Percentiles rank a stretch among this genome's conserved stretches.
phyloP scores from a whole-genome alignment of 2,113 vertebrate species.

The Halcyon malimbica region DNA sequence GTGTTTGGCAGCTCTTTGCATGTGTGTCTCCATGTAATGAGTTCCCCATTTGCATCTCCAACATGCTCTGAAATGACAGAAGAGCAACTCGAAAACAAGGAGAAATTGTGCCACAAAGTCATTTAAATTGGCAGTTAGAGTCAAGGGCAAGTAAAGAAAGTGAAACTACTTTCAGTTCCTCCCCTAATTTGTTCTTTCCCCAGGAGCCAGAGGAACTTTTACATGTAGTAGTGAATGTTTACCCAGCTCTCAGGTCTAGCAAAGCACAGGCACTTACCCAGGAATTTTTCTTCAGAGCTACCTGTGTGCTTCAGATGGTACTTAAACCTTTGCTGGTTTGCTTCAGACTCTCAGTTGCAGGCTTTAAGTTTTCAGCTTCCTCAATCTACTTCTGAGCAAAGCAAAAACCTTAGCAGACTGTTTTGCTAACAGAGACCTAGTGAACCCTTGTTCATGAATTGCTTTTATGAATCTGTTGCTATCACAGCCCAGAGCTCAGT shows the following conservation, averaged over 20 bases:
- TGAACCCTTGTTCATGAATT: not conserved
- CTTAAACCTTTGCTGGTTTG: not conserved
- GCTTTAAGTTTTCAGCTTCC: not conserved
- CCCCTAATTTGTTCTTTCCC: not conserved
- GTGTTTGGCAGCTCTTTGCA: not conserved
- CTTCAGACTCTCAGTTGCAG: not conserved
- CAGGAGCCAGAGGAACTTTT: not conserved
- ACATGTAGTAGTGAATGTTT: accelerated
- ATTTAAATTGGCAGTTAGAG: not conserved
- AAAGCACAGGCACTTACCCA: not conserved
- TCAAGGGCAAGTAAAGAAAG: not conserved
- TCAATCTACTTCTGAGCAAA: not conserved
- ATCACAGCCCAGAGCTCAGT: not conserved
- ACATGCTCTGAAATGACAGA: not conserved
- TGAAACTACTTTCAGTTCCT: not conserved
- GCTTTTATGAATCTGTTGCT: not conserved
- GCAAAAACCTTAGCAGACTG: not conserved
- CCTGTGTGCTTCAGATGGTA: not conserved
- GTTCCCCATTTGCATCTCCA: not conserved
- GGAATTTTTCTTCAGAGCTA: not conserved
- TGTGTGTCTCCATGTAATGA: not conserved
- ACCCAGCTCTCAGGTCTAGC: not conserved
- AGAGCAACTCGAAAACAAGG: not conserved
- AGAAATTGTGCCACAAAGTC: not conserved
- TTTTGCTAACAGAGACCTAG: not conserved